These are phyloP conservation scores for Germaria angustata DNA, from an alignment of 2,888 invertebrate species.

Conservation along the genomic window DNA sequence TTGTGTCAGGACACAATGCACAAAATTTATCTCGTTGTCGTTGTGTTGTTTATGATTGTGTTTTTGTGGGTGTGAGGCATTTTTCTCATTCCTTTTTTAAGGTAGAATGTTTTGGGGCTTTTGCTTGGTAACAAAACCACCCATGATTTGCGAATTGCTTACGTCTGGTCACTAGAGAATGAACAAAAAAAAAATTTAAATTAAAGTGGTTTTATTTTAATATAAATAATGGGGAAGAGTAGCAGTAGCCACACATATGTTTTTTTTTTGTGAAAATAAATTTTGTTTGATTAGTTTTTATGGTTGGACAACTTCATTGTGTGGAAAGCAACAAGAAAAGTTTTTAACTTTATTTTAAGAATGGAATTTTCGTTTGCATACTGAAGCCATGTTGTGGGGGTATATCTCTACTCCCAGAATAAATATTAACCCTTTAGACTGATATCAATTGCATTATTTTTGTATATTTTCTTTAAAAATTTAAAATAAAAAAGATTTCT, in stretches of 20 bases:
- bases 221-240: slow-evolving; percentile 9
- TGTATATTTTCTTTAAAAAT: too few species aligned
- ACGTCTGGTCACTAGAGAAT: slow-evolving; percentile 15
- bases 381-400: too few species aligned
- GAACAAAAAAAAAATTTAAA: slow-evolving; percentile 43
- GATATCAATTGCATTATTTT: too few species aligned
- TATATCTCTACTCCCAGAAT: too few species aligned
- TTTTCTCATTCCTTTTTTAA: neutral
- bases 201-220: slow-evolving; percentile 57
- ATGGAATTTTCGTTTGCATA: too few species aligned
- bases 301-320: slow-evolving; percentile 25
- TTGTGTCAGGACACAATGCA: slow-evolving; percentile 12
- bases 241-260: neutral
- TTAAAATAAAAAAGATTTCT: too few species aligned
- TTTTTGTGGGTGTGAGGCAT: neutral
- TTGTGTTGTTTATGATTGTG: slow-evolving; percentile 1
- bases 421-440: too few species aligned
- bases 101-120: neutral
- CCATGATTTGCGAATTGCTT: neutral
- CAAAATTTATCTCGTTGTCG: slow-evolving; percentile 18
- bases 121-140: neutral
- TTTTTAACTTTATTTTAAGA: too few species aligned
- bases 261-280: neutral
- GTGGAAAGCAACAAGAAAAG: neutral
- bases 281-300: slow-evolving; percentile 55